Evolutionary conservation across 2,888 invertebrate genomes (phyloP).

Genomic region (Sinodicranocentrus sp.): DNA sequence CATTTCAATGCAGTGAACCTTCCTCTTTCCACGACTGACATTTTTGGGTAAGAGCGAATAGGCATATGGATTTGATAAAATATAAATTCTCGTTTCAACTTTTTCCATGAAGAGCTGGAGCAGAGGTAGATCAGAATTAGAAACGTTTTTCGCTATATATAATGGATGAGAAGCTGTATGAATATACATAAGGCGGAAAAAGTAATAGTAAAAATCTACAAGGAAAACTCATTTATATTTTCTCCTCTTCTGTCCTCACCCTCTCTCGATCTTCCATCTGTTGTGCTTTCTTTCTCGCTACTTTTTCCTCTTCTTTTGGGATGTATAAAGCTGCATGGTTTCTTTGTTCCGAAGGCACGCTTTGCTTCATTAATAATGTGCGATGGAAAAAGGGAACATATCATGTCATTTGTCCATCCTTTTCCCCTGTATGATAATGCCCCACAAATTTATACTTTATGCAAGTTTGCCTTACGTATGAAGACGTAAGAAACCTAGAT

Average conservation of each 20-base stretch:
- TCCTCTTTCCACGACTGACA: slow-evolving; percentile 39
- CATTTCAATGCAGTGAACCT: slow-evolving; percentile 38
- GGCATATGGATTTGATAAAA: slow-evolving; percentile 50
- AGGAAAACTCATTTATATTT: slow-evolving; percentile 63
- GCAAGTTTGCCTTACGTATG: too few species aligned
- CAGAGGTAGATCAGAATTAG: not conserved
- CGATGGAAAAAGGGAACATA: slow-evolving; percentile 37
- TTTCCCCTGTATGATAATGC: slow-evolving; percentile 42
- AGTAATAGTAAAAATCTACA: slow-evolving; percentile 61
- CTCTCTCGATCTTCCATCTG: slow-evolving; percentile 15
- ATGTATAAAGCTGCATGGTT: slow-evolving; percentile 33
- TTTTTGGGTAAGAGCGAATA: slow-evolving; percentile 18
- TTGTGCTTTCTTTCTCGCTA: slow-evolving; percentile 12
- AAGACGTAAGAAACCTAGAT: too few species aligned
- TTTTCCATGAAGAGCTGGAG: not conserved
- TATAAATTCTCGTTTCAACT: slow-evolving; percentile 47
- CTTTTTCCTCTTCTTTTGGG: slow-evolving; percentile 49
- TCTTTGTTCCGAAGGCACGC: slow-evolving; percentile 46
- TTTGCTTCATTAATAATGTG: slow-evolving; percentile 62
- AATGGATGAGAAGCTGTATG: slow-evolving; percentile 42
- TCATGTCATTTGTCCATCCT: slow-evolving; percentile 49
- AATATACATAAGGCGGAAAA: slow-evolving; percentile 65
- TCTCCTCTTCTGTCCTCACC: slow-evolving; percentile 56
- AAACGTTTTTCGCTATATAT: slow-evolving; percentile 5
- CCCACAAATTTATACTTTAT: too few species aligned